Base-by-base conservation (phyloP, 2,797 vertebrate genomes). In the Acanthornis magna region DNA sequence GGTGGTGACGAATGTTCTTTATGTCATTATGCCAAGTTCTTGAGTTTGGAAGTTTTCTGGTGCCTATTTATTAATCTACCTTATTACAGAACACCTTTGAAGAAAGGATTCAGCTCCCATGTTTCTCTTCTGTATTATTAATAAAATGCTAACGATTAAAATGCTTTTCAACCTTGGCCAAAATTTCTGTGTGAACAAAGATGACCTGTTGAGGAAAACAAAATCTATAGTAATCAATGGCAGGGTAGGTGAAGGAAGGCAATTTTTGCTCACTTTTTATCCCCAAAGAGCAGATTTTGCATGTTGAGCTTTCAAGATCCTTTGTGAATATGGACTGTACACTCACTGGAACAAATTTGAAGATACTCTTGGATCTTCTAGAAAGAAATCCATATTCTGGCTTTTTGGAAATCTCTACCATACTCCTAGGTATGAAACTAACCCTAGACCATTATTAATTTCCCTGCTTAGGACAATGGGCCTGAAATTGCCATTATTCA, bases 401-500 rank as follows among this genome's bases (percentile, higher is more conserved):
- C 11, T 73, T 75, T 88, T 76, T 78, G 32, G 42, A 6, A 62
- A 65, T 88, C 42, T 82, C 86, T 94, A 13, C 18, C 38, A 42
- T 60, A 19, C 32, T 88, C 11, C 23, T 85, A 89, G 57, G 51
- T 72, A 66, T 45, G 45, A 90, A 79, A 55, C 32, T 72, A 34
- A 77, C 89, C 82, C 72, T 68, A 83, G 47, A 73, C 47, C 29
- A 11, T 72, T 74, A 83, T 54, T 91, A 80, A 91, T 83, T 89
- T 78, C 21, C 16, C 51, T 80, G 23, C 0, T 0, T 30, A 78
- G 48, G 66, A 72, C 68, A 92, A 83, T 88, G 72, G 40, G 45
- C 32, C 57, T 93, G 74, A 95, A 91, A 80, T 89, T 81, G 79
- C 68, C 62, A 51, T 80, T 91, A 89, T 65, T 90, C 70, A 75